phyloP scores from a whole-genome alignment of 2,113 vertebrate species.

The Ptyas mucosa region DNA sequence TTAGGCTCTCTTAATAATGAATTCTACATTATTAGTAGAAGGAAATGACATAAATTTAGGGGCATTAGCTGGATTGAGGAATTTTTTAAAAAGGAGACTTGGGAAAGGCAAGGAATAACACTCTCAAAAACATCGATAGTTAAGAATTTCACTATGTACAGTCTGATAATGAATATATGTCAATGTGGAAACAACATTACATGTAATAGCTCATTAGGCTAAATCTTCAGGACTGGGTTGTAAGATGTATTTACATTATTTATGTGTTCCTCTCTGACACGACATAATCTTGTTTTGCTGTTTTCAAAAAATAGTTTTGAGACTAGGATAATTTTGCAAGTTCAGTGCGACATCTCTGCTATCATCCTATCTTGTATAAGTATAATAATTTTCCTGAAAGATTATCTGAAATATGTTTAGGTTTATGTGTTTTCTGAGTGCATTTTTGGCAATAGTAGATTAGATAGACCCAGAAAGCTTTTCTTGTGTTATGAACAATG shows the following conservation, averaged over 20 bases:
- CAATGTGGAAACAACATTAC: background rate
- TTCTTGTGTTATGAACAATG: background rate
- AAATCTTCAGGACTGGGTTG: background rate
- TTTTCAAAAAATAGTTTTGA: background rate
- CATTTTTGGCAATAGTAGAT: background rate
- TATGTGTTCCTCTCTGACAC: background rate
- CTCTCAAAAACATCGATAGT: background rate
- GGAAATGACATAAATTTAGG: background rate
- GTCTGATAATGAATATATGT: background rate
- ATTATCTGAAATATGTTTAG: background rate
- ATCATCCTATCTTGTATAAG: background rate
- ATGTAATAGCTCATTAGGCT: background rate
- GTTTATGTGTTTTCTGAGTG: background rate
- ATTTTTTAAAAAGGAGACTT: background rate
- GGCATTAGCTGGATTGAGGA: background rate
- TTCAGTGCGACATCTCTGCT: background rate
- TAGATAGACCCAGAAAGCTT: background rate
- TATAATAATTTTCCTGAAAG: background rate
- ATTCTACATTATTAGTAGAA: background rate
- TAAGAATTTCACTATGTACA: background rate
- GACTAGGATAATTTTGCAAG: accelerated
- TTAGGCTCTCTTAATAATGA: background rate
- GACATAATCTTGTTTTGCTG: slow-evolving; percentile 11
- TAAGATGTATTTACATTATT: background rate
- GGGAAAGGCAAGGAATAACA: background rate